Percentiles rank a stretch among this genome's conserved stretches.
Conservation (phyloP, 2,113 vertebrate species). For the Myiagra hebetior region DNA sequence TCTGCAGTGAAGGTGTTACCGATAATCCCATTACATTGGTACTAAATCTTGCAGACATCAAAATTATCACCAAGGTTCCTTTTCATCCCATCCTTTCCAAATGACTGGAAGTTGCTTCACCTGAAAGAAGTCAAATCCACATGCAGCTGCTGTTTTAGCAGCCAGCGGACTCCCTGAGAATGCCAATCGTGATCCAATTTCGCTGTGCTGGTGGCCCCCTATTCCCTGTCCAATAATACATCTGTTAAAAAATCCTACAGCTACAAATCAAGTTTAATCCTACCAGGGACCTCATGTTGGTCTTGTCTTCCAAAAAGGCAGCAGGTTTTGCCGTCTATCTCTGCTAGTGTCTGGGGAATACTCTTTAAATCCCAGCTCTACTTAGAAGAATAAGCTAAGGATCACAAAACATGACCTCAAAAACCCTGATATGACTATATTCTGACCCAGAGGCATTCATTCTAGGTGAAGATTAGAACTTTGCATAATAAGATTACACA, state of each 20-base stretch:
- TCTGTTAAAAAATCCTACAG: conserved; percentile 92
- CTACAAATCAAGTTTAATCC: conserved; percentile 96
- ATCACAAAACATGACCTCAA: conserved; percentile 90
- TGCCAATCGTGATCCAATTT: conserved; percentile 90
- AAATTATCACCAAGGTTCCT: conserved; percentile 87
- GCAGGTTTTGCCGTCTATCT: conserved; percentile 81
- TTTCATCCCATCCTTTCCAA: conserved; percentile 91
- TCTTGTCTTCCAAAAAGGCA: conserved; percentile 87
- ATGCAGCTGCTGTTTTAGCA: conserved; percentile 88
- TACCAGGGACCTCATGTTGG: conserved; percentile 91
- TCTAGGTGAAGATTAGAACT: conserved; percentile 99
- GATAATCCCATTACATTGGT: conserved; percentile 97
- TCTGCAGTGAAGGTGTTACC: conserved; percentile 91
- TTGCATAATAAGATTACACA: conserved; percentile 99
- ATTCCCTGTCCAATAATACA: conserved; percentile 95
- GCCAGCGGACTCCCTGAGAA: conserved; percentile 81
- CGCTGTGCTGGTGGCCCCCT: conserved; percentile 86
- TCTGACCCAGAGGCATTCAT: conserved; percentile 91
- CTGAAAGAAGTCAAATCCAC: conserved; percentile 90
- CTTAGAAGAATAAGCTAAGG: conserved; percentile 91
- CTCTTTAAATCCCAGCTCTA: conserved; percentile 88
- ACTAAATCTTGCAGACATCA: conserved; percentile 91
- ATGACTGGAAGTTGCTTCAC: conserved; percentile 90
- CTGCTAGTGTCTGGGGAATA: conserved; percentile 84
- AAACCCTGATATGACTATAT: conserved; percentile 93